Conservation (phyloP, 2,797 vertebrate genomes). For the Hippopotamyrus pictus region DNA sequence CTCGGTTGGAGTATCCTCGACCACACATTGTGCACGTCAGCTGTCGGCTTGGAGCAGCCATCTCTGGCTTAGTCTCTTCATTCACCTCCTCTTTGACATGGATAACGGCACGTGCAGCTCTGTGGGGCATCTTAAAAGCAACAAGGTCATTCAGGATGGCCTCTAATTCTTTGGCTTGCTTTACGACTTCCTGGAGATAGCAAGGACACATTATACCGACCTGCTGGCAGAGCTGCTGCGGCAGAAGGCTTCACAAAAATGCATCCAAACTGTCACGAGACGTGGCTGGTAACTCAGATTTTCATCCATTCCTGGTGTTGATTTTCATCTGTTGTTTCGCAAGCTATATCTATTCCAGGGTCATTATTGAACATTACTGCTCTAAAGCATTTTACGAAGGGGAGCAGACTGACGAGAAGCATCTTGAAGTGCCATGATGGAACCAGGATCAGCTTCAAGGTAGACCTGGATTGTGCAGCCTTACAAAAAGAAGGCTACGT, state of each 20-base stretch:
- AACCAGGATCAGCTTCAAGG: not conserved
- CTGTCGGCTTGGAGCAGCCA: not conserved
- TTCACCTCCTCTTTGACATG: not conserved
- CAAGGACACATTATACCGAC: conserved; percentile 3
- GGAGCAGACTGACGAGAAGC: not conserved
- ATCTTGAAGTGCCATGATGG: not conserved
- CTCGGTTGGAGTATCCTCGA: conserved; percentile 1
- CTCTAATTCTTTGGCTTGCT: conserved; percentile 12
- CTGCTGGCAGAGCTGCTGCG: conserved; percentile 3
- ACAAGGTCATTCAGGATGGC: conserved; percentile 12
- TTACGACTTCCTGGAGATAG: conserved; percentile 9
- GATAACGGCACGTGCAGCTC: conserved; percentile 6
- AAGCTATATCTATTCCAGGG: not conserved
- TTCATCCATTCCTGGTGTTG: not conserved
- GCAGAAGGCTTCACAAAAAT: not conserved
- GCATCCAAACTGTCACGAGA: conserved; percentile 4
- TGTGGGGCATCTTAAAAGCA: conserved; percentile 13
- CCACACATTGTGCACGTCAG: conserved; percentile 10
- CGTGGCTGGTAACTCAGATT: not conserved
- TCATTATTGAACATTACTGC: not conserved
- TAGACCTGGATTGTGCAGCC: not conserved
- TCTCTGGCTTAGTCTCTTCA: conserved; percentile 9
- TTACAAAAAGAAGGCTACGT: not conserved
- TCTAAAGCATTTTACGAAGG: not conserved
- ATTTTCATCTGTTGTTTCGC: not conserved